phyloP scores from a whole-genome alignment of 2,113 vertebrate species.

The Tragelaphus buxtoni region DNA sequence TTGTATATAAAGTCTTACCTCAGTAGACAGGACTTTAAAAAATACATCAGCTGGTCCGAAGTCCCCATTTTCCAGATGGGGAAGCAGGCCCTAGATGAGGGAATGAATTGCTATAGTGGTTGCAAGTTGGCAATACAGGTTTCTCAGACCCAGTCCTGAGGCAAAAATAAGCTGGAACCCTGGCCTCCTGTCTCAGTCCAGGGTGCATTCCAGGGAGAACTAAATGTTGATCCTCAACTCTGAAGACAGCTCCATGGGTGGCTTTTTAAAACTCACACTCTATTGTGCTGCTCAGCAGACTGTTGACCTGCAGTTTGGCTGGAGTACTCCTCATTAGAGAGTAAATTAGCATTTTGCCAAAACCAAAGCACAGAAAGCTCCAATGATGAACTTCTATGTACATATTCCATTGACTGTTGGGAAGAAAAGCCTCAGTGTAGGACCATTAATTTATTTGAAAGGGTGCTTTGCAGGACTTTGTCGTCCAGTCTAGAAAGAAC shows the following conservation, averaged over 20 bases:
- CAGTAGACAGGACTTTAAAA: background rate
- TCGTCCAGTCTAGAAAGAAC: background rate
- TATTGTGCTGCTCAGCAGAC: background rate
- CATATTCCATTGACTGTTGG: background rate
- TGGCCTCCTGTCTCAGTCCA: background rate
- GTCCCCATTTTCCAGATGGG: background rate
- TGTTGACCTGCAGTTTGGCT: background rate
- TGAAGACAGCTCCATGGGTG: background rate
- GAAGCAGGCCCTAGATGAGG: background rate
- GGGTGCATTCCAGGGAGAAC: background rate
- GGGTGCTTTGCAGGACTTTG: background rate
- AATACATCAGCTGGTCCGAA: background rate
- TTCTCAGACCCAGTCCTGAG: background rate
- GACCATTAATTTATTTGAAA: background rate
- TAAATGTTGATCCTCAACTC: background rate
- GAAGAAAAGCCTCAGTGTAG: background rate
- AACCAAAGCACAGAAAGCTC: background rate
- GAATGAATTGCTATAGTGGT: background rate
- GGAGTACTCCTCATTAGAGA: background rate
- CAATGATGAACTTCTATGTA: accelerated
- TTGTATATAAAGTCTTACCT: background rate
- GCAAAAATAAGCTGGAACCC: background rate
- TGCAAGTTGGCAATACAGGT: background rate
- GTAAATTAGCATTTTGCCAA: background rate
- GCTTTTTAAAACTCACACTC: background rate